Evolutionary conservation across 2,113 vertebrate genomes (phyloP), one percentile per base, ranked within the genome.

Genomic region (Poeciliopsis prolifica): DNA sequence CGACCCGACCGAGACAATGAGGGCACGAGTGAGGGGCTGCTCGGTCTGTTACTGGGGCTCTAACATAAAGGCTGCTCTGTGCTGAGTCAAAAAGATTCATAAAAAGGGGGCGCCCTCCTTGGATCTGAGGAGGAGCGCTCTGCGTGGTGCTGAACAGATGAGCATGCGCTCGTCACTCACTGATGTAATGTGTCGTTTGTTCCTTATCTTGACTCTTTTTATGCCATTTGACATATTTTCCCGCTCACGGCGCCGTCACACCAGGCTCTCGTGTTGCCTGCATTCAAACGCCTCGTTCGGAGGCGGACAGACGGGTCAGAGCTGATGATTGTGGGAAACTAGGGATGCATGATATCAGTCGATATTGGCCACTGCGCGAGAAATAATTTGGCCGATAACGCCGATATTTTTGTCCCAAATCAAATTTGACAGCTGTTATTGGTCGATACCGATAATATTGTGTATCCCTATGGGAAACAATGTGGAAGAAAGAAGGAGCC

Each of bases 1-100:
- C 44, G 88, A 87, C 82, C 81, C 72, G 82, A 81, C 87, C 85
- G 75, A 90, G 86, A 92, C 90, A 93, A 92, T 90, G 85, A 92
- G 87, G 89, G 90, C 92, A 91, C 83, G 91, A 86, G 87, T 73
- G 87, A 86, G 90, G 89, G 87, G 35, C 35, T 88, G 82, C 81
- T 85, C 80, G 86, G 88, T 84, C 88, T 75, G 86, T 88, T 86
- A 90, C 35, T 84, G 72, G 78, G 17, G 68, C 14, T 60, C 65
- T 75, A 76, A 71, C 29, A 88, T 91, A 90, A 89, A 89, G 89
- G 78, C 63, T 37, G 72, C 88, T 85, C 88, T 92, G 92, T 90
- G 79, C 72, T 51, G 26, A 71, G 61, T 63, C 35, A 37, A 37
- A 37, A 37, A 37, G 12, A 37, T 37, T 3, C 11, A 19, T 13